A percentile compares a stretch with the other conserved stretches of the same genome.
These are phyloP conservation scores for Phalloptychus januarius DNA, from an alignment of 2,797 vertebrate genomes.

Conservation along the genomic window DNA sequence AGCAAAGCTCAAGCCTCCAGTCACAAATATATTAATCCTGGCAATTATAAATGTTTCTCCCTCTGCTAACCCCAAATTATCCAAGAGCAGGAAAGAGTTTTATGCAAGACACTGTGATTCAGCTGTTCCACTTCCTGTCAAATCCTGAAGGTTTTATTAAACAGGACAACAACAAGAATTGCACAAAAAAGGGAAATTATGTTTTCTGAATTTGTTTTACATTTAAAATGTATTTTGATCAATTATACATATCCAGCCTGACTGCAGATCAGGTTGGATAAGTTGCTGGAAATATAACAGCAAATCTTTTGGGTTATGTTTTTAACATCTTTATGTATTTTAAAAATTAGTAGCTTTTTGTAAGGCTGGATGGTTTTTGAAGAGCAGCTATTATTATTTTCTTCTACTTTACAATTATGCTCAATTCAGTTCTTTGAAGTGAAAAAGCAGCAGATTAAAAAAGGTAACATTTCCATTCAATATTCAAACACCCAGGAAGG, in stretches of 20 bases:
- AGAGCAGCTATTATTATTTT: neutral
- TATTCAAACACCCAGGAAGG: neutral
- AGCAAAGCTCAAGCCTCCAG: slow-evolving; percentile 23
- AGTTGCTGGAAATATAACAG: neutral
- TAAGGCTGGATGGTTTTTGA: neutral
- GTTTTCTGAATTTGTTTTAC: neutral
- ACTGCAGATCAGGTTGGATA: neutral
- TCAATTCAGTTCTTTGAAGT: too few species aligned
- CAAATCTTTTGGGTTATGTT: neutral
- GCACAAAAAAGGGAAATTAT: neutral
- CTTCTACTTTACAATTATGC: neutral
- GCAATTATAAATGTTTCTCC: slow-evolving; percentile 12
- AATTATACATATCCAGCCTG: neutral
- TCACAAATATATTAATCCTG: slow-evolving; percentile 15
- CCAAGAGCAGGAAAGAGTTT: neutral
- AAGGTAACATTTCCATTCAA: neutral
- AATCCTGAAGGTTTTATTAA: neutral
- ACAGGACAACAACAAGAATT: neutral
- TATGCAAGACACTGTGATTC: neutral
- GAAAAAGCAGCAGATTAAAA: neutral
- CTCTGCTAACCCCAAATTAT: neutral
- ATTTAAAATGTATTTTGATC: neutral
- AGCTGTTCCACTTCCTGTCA: neutral
- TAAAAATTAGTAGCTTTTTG: neutral
- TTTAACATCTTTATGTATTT: neutral